Percentiles rank a stretch among this genome's conserved stretches.
Conservation (phyloP, 1,140 invertebrate genomes). For the Drosophila carrolli region DNA sequence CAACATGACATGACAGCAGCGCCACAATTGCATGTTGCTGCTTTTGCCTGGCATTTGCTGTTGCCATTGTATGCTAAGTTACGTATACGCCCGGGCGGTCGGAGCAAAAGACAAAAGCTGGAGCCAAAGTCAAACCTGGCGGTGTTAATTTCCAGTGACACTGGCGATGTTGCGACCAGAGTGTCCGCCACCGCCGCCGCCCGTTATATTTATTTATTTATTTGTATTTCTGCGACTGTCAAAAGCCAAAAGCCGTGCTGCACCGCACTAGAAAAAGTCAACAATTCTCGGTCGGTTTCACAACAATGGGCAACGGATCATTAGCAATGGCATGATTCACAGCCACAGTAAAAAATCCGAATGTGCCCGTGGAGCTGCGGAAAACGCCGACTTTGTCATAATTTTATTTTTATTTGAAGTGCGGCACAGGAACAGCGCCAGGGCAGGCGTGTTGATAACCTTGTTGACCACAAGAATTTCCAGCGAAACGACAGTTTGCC, state of each 20-base stretch:
- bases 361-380: slow-evolving; percentile 10
- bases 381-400: slow-evolving; percentile 59
- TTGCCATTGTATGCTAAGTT: slow-evolving; percentile 75
- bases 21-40: slow-evolving; percentile 64
- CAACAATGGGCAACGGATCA: slow-evolving; percentile 71
- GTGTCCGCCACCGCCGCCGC: slow-evolving; percentile 11
- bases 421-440: slow-evolving; percentile 34
- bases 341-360: slow-evolving; percentile 27
- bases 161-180: slow-evolving; percentile 54
- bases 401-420: slow-evolving; percentile 70
- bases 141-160: slow-evolving; percentile 82
- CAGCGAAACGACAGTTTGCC: slow-evolving; percentile 46
- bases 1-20: slow-evolving; percentile 61
- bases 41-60: slow-evolving; percentile 12
- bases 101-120: slow-evolving; percentile 28
- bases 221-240: slow-evolving; percentile 64
- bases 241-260: slow-evolving; percentile 35
- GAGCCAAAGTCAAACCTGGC: slow-evolving; percentile 47
- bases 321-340: slow-evolving; percentile 77
- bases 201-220: slow-evolving; percentile 65
- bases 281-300: slow-evolving; percentile 65
- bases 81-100: slow-evolving; percentile 72
- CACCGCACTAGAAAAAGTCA: slow-evolving; percentile 23
- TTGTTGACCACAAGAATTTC: slow-evolving; percentile 79
- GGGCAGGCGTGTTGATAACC: slow-evolving; percentile 67